Base-by-base conservation (phyloP, 2,113 vertebrate genomes). In the Chauna torquata region DNA sequence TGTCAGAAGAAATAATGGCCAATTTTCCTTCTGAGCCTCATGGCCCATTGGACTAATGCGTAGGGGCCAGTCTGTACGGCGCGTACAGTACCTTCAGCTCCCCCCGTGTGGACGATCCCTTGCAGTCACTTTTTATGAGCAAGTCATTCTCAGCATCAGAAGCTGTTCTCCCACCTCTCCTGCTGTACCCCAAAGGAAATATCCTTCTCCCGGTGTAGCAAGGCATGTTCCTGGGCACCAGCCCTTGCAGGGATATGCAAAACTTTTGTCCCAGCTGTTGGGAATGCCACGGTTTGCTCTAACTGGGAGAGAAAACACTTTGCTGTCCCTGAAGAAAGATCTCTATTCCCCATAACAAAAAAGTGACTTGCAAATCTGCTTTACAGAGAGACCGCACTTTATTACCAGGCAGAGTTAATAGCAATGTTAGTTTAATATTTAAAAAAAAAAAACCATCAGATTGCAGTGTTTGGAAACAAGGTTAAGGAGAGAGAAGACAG, bases 1-100 rank as follows among this genome's bases (percentile, higher is more conserved):
- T 96, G 93, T 93, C 92, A 97, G 66, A 79, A 95, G 84, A 94
- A 96, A 94, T 91, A 96, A 96, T 94, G 85, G 78, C 84, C 82
- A 94, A 72, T 96, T 96, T 79, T 95, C 30, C 45, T 96, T 82
- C 89, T 12, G 15, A 94, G 84, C 87, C 84, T 94, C 58, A 80
- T 92, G 78, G 92, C 58, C 90, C 78, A 50, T 54, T 94, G 94
- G 93, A 62, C 82, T 93, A 88, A 93, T 66, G 76, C 34, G 28
- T 23, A 76, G 54, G 12, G 66, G 49, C 36, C 82, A 88, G 84
- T 11, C 74, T 89, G 54, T 28, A 68, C 45, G 72, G 93, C 44
- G 85, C 61, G 55, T 47, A 52, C 23, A 69, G 61, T n/a, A 54
- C 44, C 70, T 94, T 80, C 78, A 88, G 74, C 54, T 94, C 15